Percentiles rank a stretch among this genome's conserved stretches.
Evolutionary conservation across 2,888 invertebrate genomes (phyloP).

Genomic region (Lapara coniferarum): DNA sequence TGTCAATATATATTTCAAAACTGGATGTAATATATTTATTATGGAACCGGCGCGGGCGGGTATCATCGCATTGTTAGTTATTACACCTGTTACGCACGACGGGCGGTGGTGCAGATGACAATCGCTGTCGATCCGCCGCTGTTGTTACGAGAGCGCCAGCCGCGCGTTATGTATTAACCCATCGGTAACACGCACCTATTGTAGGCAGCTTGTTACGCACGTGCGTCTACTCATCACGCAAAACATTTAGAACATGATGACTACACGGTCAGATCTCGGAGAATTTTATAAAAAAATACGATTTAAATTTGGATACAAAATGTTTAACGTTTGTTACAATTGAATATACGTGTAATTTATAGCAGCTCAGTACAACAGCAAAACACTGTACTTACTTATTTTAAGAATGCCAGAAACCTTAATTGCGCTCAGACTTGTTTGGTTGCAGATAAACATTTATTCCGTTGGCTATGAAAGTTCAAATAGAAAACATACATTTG

Average conservation of each 20-base stretch:
- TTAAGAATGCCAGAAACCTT: neutral
- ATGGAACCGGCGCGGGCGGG: too few relatives aligned
- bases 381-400: neutral
- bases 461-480: conserved; percentile 15
- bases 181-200: conserved; percentile 13
- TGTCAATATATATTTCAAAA: too few relatives aligned
- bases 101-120: conserved; percentile 13
- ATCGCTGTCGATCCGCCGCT: conserved; percentile 5
- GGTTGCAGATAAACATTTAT: neutral
- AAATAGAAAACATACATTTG: conserved; percentile 6
- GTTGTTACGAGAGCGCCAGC: conserved; percentile 15
- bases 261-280: neutral
- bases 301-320: neutral
- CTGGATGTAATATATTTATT: too few relatives aligned
- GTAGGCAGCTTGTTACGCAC: conserved; percentile 20
- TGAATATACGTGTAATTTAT: neutral
- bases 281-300: neutral
- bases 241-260: neutral
- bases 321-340: neutral
- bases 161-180: neutral
- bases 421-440: neutral
- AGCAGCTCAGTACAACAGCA: neutral
- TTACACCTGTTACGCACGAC: neutral
- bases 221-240: conserved; percentile 18
- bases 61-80: too few relatives aligned